These are phyloP conservation scores for Ptychochromis oligacanthus DNA, from an alignment of 2,113 vertebrate species.

Conservation along the genomic window DNA sequence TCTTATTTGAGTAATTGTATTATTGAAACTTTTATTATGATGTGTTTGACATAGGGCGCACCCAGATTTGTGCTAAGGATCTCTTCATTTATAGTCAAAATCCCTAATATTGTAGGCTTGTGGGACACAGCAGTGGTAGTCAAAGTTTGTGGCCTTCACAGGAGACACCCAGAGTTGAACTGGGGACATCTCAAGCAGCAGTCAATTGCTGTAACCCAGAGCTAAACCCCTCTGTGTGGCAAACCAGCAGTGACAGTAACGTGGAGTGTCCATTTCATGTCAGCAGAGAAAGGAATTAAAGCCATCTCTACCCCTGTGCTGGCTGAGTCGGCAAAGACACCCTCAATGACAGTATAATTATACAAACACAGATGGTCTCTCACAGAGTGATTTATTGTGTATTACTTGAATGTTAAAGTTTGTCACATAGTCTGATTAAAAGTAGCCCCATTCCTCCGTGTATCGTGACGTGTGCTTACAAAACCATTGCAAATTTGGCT, in stretches of 20 bases:
- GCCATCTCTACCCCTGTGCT: background rate
- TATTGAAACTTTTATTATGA: background rate
- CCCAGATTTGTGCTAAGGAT: background rate
- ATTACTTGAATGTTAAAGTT: slow-evolving; percentile 6
- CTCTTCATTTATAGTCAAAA: background rate
- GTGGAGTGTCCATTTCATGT: background rate
- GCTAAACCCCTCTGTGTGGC: slow-evolving; percentile 32
- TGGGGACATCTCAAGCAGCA: slow-evolving; percentile 66
- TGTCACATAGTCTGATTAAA: background rate
- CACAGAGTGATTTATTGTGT: slow-evolving; percentile 17
- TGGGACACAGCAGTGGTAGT: background rate
- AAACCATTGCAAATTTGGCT: background rate
- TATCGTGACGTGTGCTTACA: background rate
- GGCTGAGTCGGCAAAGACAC: slow-evolving; percentile 40
- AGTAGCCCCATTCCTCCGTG: background rate
- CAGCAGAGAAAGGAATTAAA: slow-evolving; percentile 39
- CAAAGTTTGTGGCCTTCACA: slow-evolving; percentile 12
- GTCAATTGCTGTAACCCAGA: slow-evolving; percentile 84
- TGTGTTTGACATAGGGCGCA: background rate
- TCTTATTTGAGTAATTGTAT: background rate
- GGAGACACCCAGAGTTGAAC: slow-evolving; percentile 69
- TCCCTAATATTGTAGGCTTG: too few relatives aligned
- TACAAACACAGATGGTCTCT: background rate
- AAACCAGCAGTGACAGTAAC: slow-evolving; percentile 6
- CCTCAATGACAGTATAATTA: background rate